phyloP scores from a whole-genome alignment of 2,797 vertebrate genomes.

The Phrynocephalus guinanensis region DNA sequence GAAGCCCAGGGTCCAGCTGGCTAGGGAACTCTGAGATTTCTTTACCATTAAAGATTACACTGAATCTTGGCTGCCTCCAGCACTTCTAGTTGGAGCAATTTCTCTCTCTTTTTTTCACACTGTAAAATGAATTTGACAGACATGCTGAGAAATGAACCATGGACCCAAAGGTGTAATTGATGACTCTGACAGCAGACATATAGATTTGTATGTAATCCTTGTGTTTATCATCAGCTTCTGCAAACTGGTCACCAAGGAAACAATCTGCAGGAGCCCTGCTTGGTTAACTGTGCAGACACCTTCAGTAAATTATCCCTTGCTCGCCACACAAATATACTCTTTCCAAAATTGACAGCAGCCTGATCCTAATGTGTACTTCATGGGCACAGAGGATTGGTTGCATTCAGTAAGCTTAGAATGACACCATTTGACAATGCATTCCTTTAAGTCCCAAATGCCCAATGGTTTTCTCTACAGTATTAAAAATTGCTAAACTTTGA shows the following conservation, averaged over 20 bases:
- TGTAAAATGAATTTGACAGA: constrained; percentile 15
- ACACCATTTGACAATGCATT: too few relatives aligned
- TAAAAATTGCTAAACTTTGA: not conserved
- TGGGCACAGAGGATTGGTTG: not conserved
- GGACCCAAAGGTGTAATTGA: constrained; percentile 20
- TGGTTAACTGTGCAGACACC: not conserved
- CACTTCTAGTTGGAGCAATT: not conserved
- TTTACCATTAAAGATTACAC: not conserved
- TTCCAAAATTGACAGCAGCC: not conserved
- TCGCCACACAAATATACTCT: not conserved
- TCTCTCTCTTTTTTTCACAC: not conserved
- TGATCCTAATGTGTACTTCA: not conserved
- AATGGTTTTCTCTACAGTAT: not conserved
- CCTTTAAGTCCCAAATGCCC: not conserved
- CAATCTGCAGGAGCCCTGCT: not conserved
- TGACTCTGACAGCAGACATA: constrained; percentile 7
- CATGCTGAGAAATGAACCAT: not conserved
- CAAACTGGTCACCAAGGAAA: constrained; percentile 11
- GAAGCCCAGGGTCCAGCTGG: too few relatives aligned
- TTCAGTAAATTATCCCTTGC: not conserved
- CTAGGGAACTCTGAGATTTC: too few relatives aligned
- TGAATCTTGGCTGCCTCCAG: not conserved
- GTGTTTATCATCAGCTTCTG: constrained; percentile 15
- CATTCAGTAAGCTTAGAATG: not conserved
- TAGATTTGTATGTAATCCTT: constrained; percentile 31